Evolutionary conservation across 2,888 invertebrate genomes (phyloP).

Genomic region (Drosophila paranaensis): DNA sequence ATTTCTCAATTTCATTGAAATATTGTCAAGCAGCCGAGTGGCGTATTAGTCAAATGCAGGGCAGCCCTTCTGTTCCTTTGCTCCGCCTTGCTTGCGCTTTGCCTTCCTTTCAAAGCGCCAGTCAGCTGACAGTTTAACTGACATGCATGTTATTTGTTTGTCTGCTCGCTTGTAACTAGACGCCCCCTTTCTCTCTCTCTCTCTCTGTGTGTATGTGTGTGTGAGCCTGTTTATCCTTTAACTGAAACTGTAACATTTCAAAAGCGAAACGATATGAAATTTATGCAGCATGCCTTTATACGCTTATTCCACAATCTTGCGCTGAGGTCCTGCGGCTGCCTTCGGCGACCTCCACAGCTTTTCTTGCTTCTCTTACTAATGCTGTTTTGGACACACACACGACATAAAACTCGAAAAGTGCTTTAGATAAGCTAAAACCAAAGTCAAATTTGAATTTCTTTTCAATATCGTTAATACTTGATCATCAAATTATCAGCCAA

Average conservation of each 20-base stretch:
- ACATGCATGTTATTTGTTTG: conserved; percentile 62
- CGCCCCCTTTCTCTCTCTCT: neutral
- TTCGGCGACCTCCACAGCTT: conserved; percentile 16
- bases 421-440: neutral
- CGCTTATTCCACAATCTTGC: conserved; percentile 34
- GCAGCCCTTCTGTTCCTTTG: conserved; percentile 21
- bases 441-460: neutral
- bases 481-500: neutral
- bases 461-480: no score
- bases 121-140: conserved; percentile 62
- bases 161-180: conserved; percentile 4
- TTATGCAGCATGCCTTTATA: conserved; percentile 53
- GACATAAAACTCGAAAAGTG: neutral
- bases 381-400: neutral
- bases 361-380: conserved; percentile 11
- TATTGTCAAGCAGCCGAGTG: conserved; percentile 62
- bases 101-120: conserved; percentile 31
- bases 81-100: neutral
- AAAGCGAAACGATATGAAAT: conserved; percentile 62
- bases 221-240: conserved; percentile 18
- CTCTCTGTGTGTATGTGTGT: neutral
- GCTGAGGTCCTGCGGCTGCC: conserved; percentile 31
- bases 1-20: conserved; percentile 70
- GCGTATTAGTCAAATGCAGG: conserved; percentile 67
- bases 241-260: conserved; percentile 63